These are phyloP conservation scores for Lithosia quadra DNA, from an alignment of 2,888 invertebrate species.

Conservation along the genomic window DNA sequence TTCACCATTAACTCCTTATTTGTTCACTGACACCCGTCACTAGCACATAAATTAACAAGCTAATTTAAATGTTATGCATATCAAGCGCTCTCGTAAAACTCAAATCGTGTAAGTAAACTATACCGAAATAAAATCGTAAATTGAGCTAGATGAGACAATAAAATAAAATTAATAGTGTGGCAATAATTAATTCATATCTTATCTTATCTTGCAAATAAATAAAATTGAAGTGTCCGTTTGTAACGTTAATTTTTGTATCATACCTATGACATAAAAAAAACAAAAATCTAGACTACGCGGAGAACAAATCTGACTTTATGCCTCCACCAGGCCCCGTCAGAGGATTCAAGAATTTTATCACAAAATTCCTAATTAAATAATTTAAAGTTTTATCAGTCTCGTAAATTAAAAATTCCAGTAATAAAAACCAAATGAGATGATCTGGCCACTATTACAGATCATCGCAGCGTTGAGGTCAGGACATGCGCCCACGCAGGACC, in stretches of 20 bases:
- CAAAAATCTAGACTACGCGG: too few species aligned
- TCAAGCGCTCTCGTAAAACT: neutral
- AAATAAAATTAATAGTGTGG: neutral
- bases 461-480: constrained; percentile 18
- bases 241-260: too few species aligned
- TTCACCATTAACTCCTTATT: neutral
- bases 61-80: neutral
- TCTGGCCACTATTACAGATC: constrained; percentile 5
- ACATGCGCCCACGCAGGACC: constrained; percentile 21
- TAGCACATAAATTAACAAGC: neutral
- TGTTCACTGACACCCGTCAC: neutral
- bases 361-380: too few species aligned
- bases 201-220: neutral
- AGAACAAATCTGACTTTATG: too few species aligned
- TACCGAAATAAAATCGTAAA: neutral
- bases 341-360: too few species aligned
- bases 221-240: neutral
- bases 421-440: constrained; percentile 1
- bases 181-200: neutral
- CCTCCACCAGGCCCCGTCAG: too few species aligned
- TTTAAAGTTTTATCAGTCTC: neutral
- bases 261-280: neutral
- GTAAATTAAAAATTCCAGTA: neutral
- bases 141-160: neutral
- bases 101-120: neutral